Evolutionary conservation across 2,113 vertebrate species (phyloP), one percentile per base, ranked within the genome.

Genomic region (cat (Felis catus)): DNA sequence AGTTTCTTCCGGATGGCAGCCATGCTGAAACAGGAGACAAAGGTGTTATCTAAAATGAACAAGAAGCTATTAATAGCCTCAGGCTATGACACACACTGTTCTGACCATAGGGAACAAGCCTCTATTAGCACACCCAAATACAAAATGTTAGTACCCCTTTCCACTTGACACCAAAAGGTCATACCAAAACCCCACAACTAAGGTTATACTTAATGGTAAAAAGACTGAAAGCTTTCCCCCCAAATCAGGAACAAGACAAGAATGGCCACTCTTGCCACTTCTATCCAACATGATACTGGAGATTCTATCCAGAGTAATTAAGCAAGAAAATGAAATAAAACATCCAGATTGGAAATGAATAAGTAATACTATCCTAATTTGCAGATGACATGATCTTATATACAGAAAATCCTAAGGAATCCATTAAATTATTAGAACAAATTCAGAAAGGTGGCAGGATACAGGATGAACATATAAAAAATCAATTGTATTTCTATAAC

Each of bases 1-100:
- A 99, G 98, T 98, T 99, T 99, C 99, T 99, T 99, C 98, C 99
- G 99, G 99, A 99, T 99, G 97, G 99, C 99, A 98, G 99, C 99
- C 99, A 99, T 83, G 94, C 99, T 99, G 98, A 97, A 98, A 98
- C 91, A 92, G 0, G 86, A 98, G 70, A 97, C 93, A 98, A 98
- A 98, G 94, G 63, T 55, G 13, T 93, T 95, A 94, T 39, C 36
- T 82, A 0, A 0, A 95, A 86, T 1, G 0, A 41, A 29, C 58
- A 83, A 94, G 95, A 98, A 97, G 89, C 39, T 63, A 36, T 81
- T 74, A 71, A 55, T 0, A 1, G 13, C 23, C 23, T 23, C 61
- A 89, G 39, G 94, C 29, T 92, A 91, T 87, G 0, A 0, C 0
- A 95, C 33, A 96, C 23, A 55, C 39, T 96, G 92, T 91, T 82